Evolutionary conservation across 2,113 vertebrate species (phyloP).

Genomic region (Apistogramma diplotaenia): DNA sequence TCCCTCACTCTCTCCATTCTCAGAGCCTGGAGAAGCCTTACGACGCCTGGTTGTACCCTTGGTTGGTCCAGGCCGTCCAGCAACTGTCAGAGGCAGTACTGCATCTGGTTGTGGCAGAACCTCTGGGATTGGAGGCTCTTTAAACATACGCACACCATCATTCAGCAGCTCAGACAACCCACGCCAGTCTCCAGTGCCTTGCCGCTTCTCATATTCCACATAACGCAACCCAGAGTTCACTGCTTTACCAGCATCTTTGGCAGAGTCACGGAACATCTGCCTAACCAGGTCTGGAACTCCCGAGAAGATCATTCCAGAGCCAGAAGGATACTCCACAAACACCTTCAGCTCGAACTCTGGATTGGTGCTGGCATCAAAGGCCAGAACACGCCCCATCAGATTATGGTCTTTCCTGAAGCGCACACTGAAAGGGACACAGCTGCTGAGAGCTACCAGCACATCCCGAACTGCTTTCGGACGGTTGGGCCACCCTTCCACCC

Average conservation of each 20-base stretch:
- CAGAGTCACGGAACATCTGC: conserved; percentile 89
- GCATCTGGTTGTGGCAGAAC: conserved; percentile 83
- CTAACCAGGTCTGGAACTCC: conserved; percentile 82
- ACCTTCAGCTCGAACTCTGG: conserved; percentile 86
- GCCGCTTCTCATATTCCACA: conserved; percentile 86
- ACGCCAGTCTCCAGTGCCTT: conserved; percentile 85
- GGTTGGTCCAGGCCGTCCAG: conserved; percentile 52
- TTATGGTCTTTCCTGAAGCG: conserved; percentile 90
- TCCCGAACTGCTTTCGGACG: conserved; percentile 85
- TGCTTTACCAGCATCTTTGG: conserved; percentile 83
- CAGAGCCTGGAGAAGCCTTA: conserved; percentile 81
- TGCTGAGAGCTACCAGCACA: conserved; percentile 78
- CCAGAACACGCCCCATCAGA: conserved; percentile 82
- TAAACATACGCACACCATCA: conserved; percentile 83
- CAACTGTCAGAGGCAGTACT: conserved; percentile 68
- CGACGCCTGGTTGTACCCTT: conserved; percentile 69
- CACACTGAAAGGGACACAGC: conserved; percentile 85
- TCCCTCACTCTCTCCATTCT: conserved; percentile 77
- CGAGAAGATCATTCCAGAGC: conserved; percentile 84
- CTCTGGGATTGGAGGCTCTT: conserved; percentile 79
- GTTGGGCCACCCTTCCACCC: conserved; percentile 85
- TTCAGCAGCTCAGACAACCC: conserved; percentile 86
- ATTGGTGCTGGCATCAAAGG: conserved; percentile 81
- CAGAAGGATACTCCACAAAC: conserved; percentile 85
- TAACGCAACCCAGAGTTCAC: conserved; percentile 87